Evolutionary conservation across 2,888 invertebrate genomes (phyloP), one percentile per base, ranked within the genome.

Genomic region (Nowickia ferox): DNA sequence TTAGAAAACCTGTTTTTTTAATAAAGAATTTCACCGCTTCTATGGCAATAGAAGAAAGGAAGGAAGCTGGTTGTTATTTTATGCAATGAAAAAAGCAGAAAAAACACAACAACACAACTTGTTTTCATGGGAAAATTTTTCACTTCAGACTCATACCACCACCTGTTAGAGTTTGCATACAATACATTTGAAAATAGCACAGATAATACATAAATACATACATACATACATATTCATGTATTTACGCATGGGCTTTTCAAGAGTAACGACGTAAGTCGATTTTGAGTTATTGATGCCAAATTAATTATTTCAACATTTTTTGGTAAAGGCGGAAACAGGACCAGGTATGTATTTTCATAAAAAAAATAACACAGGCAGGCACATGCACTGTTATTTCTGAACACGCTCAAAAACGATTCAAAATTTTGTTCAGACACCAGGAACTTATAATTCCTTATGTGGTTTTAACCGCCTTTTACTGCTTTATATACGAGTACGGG

Each of bases 151-250:
- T 72, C 69, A 53, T 46, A 61, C 76, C 69, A 84, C 75, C 84
- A 84, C 84, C 84, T 81, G 84, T 84, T 76, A 77, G 84, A 80
- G 66, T 72, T 76, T 72, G 53, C 19, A 30, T 66, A 2, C 15
- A 38, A 30, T 38, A 38, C 44, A 44, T 11, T 22, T 68, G 40
- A 42, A 40, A 44, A 22, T 15, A 53, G 30, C 30, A 30, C 15
- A 57, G 9, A 10, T 30, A 13, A 13, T 57, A 61, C 40, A n/a
- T 61, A 17, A n/a, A 17, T 59, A 59, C 38, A 38, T 40, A 40
- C 9, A 2, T 59, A n/a, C 13, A 46, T 30, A 6, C 1, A 6
- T 30, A 30, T 30, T 2, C 13, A 61, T 61, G 40, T 61, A 40
- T 17, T 3, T 59, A 59, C 59, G n/a, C n/a, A 40, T 3, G 13